Conservation (phyloP, 2,113 vertebrate genomes). For the Tricholaema leucomelas region DNA sequence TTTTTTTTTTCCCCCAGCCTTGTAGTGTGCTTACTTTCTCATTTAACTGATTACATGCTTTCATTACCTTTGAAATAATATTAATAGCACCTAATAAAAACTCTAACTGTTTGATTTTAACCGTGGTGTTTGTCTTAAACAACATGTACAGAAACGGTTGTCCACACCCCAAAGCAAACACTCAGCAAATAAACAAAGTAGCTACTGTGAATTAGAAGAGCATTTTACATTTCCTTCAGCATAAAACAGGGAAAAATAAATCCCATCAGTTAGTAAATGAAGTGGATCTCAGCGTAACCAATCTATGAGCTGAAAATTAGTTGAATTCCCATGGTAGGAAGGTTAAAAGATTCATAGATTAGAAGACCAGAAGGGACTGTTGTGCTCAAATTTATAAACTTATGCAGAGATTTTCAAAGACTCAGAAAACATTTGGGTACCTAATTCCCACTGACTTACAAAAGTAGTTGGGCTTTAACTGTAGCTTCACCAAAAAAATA, state of each 20-base stretch:
- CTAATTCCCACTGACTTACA: background rate
- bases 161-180: background rate
- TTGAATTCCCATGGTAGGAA: conserved; percentile 55
- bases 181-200: background rate
- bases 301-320: conserved; percentile 64
- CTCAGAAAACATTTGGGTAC: conserved; percentile 28
- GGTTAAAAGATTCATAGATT: conserved; percentile 63
- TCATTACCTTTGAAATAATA: conserved; percentile 12
- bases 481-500: background rate
- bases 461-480: conserved; percentile 16
- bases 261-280: conserved; percentile 69
- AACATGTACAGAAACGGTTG: background rate
- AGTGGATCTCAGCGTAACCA: conserved; percentile 69
- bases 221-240: conserved; percentile 43
- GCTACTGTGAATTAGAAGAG: background rate
- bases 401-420: conserved; percentile 50
- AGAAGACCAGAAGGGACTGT: conserved; percentile 22
- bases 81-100: background rate
- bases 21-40: background rate
- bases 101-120: background rate
- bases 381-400: conserved; percentile 62
- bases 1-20: background rate
- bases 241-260: conserved; percentile 62
- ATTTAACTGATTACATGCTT: background rate
- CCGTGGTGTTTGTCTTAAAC: background rate